phyloP scores from a whole-genome alignment of 2,113 vertebrate genomes.

The Prolemur simus region DNA sequence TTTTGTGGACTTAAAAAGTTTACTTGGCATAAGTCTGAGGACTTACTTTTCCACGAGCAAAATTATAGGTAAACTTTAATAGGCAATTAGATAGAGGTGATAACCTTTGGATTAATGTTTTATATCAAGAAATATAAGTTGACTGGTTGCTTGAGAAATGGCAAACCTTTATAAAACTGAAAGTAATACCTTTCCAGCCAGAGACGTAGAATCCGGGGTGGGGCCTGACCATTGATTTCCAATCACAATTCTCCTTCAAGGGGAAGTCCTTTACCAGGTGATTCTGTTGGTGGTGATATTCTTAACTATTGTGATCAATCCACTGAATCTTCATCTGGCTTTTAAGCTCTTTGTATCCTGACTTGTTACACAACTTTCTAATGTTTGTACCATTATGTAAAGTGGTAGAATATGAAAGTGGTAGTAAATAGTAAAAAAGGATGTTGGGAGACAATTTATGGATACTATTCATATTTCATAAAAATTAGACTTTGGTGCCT shows the following conservation, averaged over 20 bases:
- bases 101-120: background rate
- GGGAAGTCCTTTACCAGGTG: background rate
- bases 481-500: background rate
- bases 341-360: background rate
- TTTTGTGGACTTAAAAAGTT: background rate
- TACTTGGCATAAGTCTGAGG: background rate
- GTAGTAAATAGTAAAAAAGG: background rate
- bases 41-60: background rate
- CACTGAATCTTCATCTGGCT: background rate
- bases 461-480: background rate
- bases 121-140: background rate
- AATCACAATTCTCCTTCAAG: background rate
- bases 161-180: background rate
- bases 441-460: background rate
- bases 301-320: background rate
- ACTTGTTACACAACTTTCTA: background rate
- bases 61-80: background rate
- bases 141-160: background rate
- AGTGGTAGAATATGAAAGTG: background rate
- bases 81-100: background rate
- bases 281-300: background rate
- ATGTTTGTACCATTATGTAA: background rate
- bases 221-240: background rate
- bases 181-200: background rate
- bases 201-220: background rate